Conservation (phyloP, 2,113 vertebrate species). For the Sorex araneus region DNA sequence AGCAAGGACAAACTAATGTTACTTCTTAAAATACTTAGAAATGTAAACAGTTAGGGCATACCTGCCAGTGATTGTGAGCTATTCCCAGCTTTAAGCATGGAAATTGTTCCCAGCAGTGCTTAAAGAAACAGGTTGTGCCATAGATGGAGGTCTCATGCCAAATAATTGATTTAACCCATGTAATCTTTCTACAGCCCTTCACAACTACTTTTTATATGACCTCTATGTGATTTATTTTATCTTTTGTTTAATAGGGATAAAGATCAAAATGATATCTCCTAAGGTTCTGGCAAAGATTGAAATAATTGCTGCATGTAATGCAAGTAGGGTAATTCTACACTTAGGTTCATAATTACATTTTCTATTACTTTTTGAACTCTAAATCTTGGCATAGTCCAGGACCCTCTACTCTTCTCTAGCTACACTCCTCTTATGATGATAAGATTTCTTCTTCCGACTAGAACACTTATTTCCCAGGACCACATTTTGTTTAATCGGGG, state of each 20-base stretch:
- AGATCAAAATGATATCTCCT: slow-evolving; percentile 34
- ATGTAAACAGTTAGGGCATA: too few relatives aligned
- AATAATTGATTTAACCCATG: too few relatives aligned
- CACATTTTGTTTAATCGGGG: background rate
- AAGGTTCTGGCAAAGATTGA: slow-evolving; percentile 10
- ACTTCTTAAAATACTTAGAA: too few relatives aligned
- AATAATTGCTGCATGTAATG: background rate
- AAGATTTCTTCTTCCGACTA: background rate
- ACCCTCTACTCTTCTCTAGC: background rate
- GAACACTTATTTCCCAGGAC: slow-evolving; percentile 12
- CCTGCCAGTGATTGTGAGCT: too few relatives aligned
- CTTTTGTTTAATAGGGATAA: slow-evolving; percentile 5
- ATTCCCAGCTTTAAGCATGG: too few relatives aligned
- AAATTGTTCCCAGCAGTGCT: too few relatives aligned
- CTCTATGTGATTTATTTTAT: slow-evolving; percentile 25
- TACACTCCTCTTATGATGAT: background rate
- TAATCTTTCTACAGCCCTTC: too few relatives aligned
- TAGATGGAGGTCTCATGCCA: too few relatives aligned
- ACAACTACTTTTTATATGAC: background rate
- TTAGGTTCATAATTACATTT: background rate
- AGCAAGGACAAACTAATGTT: too few relatives aligned
- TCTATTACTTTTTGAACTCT: background rate
- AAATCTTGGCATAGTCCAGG: slow-evolving; percentile 19
- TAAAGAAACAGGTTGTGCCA: too few relatives aligned
- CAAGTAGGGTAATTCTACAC: background rate